Base-by-base conservation (phyloP, 2,888 invertebrate species). In the Sabatieria punctata region DNA sequence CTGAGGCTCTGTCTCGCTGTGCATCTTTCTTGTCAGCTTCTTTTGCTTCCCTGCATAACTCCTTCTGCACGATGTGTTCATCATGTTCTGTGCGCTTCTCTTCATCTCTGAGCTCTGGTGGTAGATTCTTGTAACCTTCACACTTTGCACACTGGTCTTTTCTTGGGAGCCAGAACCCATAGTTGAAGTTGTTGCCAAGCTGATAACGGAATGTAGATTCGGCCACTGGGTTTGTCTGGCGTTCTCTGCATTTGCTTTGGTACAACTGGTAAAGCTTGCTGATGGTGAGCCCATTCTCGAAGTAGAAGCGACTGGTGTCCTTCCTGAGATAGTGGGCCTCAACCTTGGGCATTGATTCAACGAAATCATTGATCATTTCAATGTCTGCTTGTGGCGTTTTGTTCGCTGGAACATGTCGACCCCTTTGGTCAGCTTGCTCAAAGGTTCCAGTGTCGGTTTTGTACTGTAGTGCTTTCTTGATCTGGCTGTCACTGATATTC, bases 241-340 rank as follows among this genome's bases (percentile, higher is more conserved):
- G 40, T 6, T 47, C 36, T 36, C 22, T 8, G n/a, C 25, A 15
- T 35, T 15, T 23, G 46, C 25, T 33, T 36, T 47, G 13, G 25
- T 24, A 47, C n/a, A 46, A 24, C 15, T 27, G 30, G 24, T 46
- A 47, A 45, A 47, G 46, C 43, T 47, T 44, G 4, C 23, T 26
- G 4, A 47, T 23, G 35, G 30, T 18, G 11, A 47, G 33, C 6
- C 23, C 39, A 18, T 18, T 15, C 4, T 35, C 36, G 4, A 47
- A n/a, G 24, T 47, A 47, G n/a, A 22, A 8, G 27, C 43, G 4
- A 11, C 21, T 18, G 24, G 22, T 47, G 15, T 15, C 18, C n/a
- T 18, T 18, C 4, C 47, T 15, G 36, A 27, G 33, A 35, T 47
- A 47, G 44, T 47, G 47, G 4, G 44, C 33, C 11, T n/a, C 27